Evolutionary conservation across 2,888 invertebrate species (phyloP).

Genomic region (Rotaria macrura): DNA sequence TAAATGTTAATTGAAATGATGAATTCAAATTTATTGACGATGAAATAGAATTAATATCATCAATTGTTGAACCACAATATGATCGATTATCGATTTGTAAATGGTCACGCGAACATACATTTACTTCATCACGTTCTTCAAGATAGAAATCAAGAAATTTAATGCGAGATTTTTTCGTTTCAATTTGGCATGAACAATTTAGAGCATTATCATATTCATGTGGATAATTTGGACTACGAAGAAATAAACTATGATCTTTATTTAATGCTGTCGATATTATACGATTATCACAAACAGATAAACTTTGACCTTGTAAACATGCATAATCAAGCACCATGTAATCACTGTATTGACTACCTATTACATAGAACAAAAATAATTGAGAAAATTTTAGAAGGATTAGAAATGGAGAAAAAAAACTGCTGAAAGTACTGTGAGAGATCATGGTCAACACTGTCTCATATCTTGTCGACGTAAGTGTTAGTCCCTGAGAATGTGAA

Average conservation of each 20-base stretch:
- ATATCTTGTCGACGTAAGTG: too few species aligned
- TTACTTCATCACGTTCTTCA: conserved; percentile 14
- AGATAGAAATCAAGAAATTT: conserved; percentile 5
- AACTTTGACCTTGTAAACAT: neutral
- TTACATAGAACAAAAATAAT: neutral
- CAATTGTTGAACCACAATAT: neutral
- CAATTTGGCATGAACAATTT: conserved; percentile 7
- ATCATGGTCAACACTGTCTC: too few species aligned
- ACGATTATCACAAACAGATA: conserved; percentile 5
- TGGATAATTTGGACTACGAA: conserved; percentile 12
- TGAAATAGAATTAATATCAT: neutral
- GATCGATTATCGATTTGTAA: conserved; percentile 8
- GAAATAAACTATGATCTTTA: neutral
- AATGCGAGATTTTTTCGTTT: neutral
- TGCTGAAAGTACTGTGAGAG: too few species aligned
- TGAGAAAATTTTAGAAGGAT: too few species aligned
- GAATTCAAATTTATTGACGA: neutral
- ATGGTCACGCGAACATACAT: neutral
- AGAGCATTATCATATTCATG: neutral
- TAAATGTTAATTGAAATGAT: conserved; percentile 3
- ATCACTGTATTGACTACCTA: conserved; percentile 22
- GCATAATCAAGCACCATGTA: conserved; percentile 2
- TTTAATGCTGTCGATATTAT: neutral
- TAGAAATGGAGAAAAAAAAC: too few species aligned
- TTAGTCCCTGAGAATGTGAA: too few species aligned